phyloP scores from a whole-genome alignment of 1,140 invertebrate genomes.

The Lethrus apterus region DNA sequence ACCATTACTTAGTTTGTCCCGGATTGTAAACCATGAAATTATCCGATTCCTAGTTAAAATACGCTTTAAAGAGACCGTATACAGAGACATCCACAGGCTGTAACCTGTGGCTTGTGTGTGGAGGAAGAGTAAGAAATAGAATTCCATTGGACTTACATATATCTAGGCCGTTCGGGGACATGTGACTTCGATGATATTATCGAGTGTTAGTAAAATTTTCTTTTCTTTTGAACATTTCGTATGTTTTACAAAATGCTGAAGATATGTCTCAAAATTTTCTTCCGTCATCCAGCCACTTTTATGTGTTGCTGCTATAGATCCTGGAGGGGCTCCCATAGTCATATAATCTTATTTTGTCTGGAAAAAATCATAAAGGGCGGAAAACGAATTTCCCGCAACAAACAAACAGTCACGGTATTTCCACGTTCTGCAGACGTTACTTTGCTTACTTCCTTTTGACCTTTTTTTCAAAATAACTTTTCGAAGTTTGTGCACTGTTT shows the following conservation, averaged over 20 bases:
- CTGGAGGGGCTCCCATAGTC: constrained; percentile 1
- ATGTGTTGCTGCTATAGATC: constrained; percentile 22
- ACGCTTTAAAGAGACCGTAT: neutral
- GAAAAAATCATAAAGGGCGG: constrained; percentile 28
- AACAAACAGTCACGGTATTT: too few species aligned
- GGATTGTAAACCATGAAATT: too few species aligned
- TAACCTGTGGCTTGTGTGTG: neutral
- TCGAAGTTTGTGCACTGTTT: constrained; percentile 38
- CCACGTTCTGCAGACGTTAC: constrained; percentile 43
- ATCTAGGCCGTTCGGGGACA: neutral
- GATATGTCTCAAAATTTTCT: neutral
- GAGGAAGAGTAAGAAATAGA: neutral
- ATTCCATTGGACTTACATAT: neutral
- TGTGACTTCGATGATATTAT: constrained; percentile 4
- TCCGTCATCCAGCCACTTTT: constrained; percentile 1
- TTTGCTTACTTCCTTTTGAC: constrained; percentile 42
- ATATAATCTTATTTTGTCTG: constrained; percentile 20
- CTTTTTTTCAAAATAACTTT: constrained; percentile 40
- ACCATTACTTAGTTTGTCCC: too few species aligned
- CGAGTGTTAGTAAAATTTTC: neutral
- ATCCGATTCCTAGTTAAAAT: too few species aligned
- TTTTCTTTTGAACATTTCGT: constrained; percentile 1
- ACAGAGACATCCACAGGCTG: neutral
- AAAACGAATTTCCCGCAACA: too few species aligned
- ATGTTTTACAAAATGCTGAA: constrained; percentile 1